Evolutionary conservation across 2,113 vertebrate species (phyloP).

Genomic region (Saguinus imperator): DNA sequence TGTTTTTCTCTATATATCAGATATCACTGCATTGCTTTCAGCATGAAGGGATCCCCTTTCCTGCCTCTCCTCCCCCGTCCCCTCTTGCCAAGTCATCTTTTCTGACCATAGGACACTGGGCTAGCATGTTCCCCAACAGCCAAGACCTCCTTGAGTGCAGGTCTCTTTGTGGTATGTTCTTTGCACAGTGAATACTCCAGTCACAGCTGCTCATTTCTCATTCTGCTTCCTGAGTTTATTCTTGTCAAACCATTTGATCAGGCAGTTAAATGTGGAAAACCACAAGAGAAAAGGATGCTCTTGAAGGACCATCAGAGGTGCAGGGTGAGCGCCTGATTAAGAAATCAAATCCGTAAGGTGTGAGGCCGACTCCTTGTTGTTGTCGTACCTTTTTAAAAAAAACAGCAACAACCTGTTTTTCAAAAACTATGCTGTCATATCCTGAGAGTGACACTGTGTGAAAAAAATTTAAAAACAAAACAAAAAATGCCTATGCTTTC

Average conservation of each 20-base stretch:
- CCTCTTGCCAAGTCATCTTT: background rate
- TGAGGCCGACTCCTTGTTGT: background rate
- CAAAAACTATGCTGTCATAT: background rate
- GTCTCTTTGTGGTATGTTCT: background rate
- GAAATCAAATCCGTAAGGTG: background rate
- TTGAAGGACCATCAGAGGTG: background rate
- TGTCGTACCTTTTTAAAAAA: background rate
- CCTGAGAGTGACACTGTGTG: no score
- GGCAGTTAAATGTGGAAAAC: background rate
- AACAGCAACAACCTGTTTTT: background rate
- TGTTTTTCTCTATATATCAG: conserved; percentile 4
- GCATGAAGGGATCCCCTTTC: background rate
- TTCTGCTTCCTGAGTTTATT: background rate
- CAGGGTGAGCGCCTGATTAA: background rate
- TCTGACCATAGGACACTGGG: background rate
- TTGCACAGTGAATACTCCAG: background rate
- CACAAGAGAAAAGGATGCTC: background rate
- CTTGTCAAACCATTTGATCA: background rate
- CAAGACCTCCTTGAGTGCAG: background rate
- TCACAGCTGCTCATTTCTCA: background rate
- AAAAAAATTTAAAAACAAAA: no score
- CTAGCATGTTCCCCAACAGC: background rate
- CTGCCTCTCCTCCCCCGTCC: background rate
- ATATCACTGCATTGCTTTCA: background rate
- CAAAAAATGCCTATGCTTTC: background rate